A percentile compares a stretch with the other conserved stretches of the same genome.
These are phyloP conservation scores for Abrostola tripartita DNA, from an alignment of 2,888 invertebrate genomes.

Conservation along the genomic window DNA sequence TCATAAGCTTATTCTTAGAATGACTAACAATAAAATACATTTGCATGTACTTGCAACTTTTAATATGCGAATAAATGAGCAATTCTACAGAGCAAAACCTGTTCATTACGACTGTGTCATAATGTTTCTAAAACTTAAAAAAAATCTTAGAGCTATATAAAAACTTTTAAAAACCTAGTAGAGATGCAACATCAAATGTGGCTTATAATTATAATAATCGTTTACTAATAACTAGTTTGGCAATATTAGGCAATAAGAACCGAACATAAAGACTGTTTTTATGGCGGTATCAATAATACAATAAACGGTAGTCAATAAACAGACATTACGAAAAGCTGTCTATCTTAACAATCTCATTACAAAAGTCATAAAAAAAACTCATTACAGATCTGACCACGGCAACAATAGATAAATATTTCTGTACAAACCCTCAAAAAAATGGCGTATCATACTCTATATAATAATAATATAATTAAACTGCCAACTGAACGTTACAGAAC, in stretches of 20 bases:
- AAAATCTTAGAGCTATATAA: constrained; percentile 41
- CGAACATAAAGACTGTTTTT: constrained; percentile 44
- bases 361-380: constrained; percentile 59
- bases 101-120: constrained; percentile 37
- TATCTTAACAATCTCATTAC: constrained; percentile 71
- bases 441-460: constrained; percentile 46
- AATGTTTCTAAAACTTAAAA: constrained; percentile 31
- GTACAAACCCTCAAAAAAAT: constrained; percentile 45
- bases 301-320: constrained; percentile 60
- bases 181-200: constrained; percentile 38
- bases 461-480: constrained; percentile 44
- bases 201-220: constrained; percentile 52
- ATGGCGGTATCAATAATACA: constrained; percentile 50
- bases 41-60: constrained; percentile 49
- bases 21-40: constrained; percentile 47
- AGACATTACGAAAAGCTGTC: constrained; percentile 54
- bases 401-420: constrained; percentile 60
- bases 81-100: constrained; percentile 43
- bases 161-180: constrained; percentile 32
- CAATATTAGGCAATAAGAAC: constrained; percentile 45
- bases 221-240: constrained; percentile 50
- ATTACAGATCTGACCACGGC: constrained; percentile 60
- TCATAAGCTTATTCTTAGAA: constrained; percentile 35
- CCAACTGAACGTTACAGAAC: constrained; percentile 46
- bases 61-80: constrained; percentile 51